Percentiles rank a stretch among this genome's conserved stretches.
phyloP scores from a whole-genome alignment of 2,797 vertebrate genomes.

The Knipowitschia caucasica region DNA sequence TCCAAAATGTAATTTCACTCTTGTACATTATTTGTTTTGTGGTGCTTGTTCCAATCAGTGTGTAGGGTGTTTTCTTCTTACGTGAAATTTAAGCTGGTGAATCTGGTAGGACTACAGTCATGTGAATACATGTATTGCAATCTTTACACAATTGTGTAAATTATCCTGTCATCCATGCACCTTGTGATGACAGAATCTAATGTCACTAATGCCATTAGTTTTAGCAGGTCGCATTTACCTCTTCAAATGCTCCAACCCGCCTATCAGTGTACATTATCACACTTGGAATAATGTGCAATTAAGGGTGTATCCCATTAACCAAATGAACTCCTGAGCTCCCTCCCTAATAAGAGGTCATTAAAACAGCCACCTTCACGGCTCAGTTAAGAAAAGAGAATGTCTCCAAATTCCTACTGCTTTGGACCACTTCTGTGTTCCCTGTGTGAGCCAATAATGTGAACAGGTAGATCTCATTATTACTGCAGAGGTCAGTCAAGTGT shows the following conservation, averaged over 20 bases:
- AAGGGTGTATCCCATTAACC: constrained; percentile 64
- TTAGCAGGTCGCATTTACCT: constrained; percentile 4
- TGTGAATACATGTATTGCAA: constrained; percentile 33
- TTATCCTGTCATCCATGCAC: constrained; percentile 10
- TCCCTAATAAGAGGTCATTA: constrained; percentile 61
- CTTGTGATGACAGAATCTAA: background rate
- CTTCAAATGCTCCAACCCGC: constrained; percentile 36
- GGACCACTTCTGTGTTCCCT: constrained; percentile 25
- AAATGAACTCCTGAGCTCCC: constrained; percentile 52
- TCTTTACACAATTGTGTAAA: constrained; percentile 22
- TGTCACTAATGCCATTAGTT: constrained; percentile 6
- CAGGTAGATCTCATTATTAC: constrained; percentile 66
- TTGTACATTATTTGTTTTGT: too few relatives aligned
- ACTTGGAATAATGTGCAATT: constrained; percentile 58
- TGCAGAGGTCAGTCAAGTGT: constrained; percentile 60
- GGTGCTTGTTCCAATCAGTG: too few relatives aligned
- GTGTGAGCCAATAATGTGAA: constrained; percentile 41
- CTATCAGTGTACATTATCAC: constrained; percentile 32
- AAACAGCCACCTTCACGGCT: constrained; percentile 72
- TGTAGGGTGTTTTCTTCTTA: too few relatives aligned
- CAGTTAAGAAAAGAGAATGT: constrained; percentile 54
- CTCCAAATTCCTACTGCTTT: constrained; percentile 31
- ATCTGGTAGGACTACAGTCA: too few relatives aligned
- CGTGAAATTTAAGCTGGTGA: too few relatives aligned
- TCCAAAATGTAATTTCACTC: too few relatives aligned